Base-by-base conservation (phyloP, 2,797 vertebrate genomes). In the Lagodon rhomboides region DNA sequence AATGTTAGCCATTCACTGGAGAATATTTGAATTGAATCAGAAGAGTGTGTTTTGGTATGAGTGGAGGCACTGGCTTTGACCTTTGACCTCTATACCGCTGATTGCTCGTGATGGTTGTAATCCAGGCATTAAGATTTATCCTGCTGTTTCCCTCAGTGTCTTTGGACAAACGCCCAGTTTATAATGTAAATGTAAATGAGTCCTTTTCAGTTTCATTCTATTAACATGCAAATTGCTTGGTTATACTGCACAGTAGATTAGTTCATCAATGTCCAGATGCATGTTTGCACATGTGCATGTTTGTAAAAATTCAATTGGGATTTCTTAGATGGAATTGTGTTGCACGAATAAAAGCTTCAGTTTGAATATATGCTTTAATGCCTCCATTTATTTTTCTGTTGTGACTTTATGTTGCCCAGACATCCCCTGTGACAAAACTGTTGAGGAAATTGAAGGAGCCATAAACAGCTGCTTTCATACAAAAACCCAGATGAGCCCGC, bases 101-200 rank as follows among this genome's bases (percentile, higher is more conserved):
- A 72, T 82, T 62, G 58, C 34, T 58, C 46, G 49, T 25, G 43
- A 61, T 75, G 47, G 64, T 79, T 77, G 51, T 69, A 49, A 80
- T 74, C 46, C 46, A 38, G 79, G 17, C n/a, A 12, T 86, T 77
- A 53, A 25, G 82, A 80, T 50, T 20, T 34, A 22, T 51, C 50
- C 61, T 0, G 27, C 72, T 68, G 70, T 64, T 27, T 76, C 30
- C 61, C 34, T 55, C 20, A 7, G 38, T 64, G 63, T 78, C 44
- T 67, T 67, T 80, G 79, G 73, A 83, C 73, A 85, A 82, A 85
- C 63, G 70, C 47, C 78, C 73, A 68, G 56, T 80, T 71, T 67
- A 27, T 85, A 80, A 88, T 89, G 75, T 85, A 86, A 86, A 89
- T 43, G 70, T 25, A 82, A 87, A 87, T 83, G 61, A 85, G 75